Evolutionary conservation across 2,888 invertebrate species (phyloP).

Genomic region (Dynastes tityus): DNA sequence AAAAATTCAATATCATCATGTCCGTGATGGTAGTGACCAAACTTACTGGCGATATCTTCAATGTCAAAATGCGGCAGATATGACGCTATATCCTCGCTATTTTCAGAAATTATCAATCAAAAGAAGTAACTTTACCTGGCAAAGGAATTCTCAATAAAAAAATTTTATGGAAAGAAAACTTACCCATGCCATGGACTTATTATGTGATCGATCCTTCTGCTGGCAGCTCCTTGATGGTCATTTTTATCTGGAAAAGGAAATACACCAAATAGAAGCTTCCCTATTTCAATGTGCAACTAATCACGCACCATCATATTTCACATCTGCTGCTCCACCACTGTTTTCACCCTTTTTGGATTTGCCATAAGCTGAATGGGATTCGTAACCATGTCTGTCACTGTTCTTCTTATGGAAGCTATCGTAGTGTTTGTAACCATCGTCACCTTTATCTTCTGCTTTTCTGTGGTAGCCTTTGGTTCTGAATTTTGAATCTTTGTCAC

Average conservation of each 20-base stretch:
- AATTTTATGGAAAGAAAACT: not conserved
- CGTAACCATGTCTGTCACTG: conserved; percentile 82
- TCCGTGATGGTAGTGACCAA: not conserved
- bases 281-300: not conserved
- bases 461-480: conserved; percentile 78
- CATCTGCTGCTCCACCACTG: conserved; percentile 68
- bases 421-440: conserved; percentile 81
- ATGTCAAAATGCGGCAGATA: conserved; percentile 44
- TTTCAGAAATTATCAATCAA: not conserved
- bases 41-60: conserved; percentile 38
- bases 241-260: conserved; percentile 45
- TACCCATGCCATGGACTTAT: conserved; percentile 35
- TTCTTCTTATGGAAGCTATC: conserved; percentile 83
- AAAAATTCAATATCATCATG: conserved; percentile 1
- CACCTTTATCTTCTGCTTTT: conserved; percentile 77
- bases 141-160: too few relatives aligned
- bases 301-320: conserved; percentile 35
- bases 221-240: conserved; percentile 29
- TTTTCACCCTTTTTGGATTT: conserved; percentile 70
- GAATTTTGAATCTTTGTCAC: conserved; percentile 74
- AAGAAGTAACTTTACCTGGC: not conserved
- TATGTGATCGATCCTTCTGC: conserved; percentile 16
- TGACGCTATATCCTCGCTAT: not conserved
- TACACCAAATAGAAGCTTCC: not conserved
- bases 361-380: conserved; percentile 79